Base-by-base conservation (phyloP, 1,140 invertebrate genomes). In the Muscidifurax raptorellus region DNA sequence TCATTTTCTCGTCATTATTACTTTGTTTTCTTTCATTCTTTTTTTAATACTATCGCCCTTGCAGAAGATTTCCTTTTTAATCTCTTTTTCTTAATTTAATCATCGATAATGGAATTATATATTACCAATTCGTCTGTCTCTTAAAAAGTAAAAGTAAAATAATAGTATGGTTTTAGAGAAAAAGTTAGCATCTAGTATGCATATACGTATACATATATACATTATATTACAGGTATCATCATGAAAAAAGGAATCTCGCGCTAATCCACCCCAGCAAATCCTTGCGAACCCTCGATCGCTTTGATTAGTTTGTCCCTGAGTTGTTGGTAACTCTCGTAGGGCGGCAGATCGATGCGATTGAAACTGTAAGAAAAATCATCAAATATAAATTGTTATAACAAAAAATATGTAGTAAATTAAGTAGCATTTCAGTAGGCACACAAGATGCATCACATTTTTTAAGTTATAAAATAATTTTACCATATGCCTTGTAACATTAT, bases 251-350 rank as follows among this genome's bases (percentile, higher is more conserved):
- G 90, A 92, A 93, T 92, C 87, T 93, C 92, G 91, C 91, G 92
- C 92, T 97, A 99, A 95, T 99, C 99, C 86, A 99, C 99, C 86
- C 99, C 99, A 86, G 98, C 97, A 94, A 99, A 99, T 81, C 98
- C 98, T 94, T 99, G 98, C 30, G 97, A 98, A 85, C 98, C 98
- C 94, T 99, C 99, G 90, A 99, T 99, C 84, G 99, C 99, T 93
- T 98, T 98, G 87, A 99, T 95, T 74, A 99, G 94, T 92, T 99
- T 99, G 89, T 98, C 98, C 90, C 98, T 95, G 76, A 99, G 93
- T 91, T 99, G 98, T 90, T 98, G 96, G 92, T 99, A 99, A 90
- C 96, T 98, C 92, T 98, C 97, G 92, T 99, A 99, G 13, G 98
- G 98, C 47, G 99, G 99, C 87, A 99, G 94, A 93, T 99, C 99